phyloP scores from a whole-genome alignment of 2,888 invertebrate species.

The Spisula subtruncata region DNA sequence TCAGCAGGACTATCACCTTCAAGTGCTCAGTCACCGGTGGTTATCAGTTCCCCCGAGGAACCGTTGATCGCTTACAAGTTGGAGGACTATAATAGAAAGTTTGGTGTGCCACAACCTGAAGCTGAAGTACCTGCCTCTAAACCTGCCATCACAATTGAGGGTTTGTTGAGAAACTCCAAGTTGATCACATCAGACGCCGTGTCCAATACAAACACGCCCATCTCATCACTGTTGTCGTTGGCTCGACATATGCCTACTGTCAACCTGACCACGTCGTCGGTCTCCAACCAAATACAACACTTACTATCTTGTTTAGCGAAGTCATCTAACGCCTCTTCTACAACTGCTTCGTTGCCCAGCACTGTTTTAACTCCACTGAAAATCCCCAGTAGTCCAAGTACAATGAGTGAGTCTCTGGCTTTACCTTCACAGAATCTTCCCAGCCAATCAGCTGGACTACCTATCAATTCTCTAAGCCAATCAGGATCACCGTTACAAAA shows the following conservation, averaged over 20 bases:
- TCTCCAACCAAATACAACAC: constrained; percentile 85
- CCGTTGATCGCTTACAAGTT: constrained; percentile 62
- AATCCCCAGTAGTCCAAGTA: constrained; percentile 37
- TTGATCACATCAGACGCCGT: neutral
- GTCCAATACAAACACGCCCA: constrained; percentile 40
- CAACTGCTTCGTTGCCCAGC: constrained; percentile 16
- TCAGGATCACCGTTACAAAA: constrained; percentile 70
- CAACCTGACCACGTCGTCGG: constrained; percentile 76
- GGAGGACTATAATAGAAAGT: constrained; percentile 61
- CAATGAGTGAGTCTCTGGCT: constrained; percentile 29
- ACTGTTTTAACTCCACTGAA: constrained; percentile 40
- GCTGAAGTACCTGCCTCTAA: neutral
- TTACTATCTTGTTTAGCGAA: constrained; percentile 76
- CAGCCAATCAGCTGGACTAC: constrained; percentile 35
- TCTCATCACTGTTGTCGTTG: constrained; percentile 48
- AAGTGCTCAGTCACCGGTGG: constrained; percentile 42
- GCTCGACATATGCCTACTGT: constrained; percentile 72
- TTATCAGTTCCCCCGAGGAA: constrained; percentile 42
- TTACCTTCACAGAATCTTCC: constrained; percentile 22
- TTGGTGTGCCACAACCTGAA: constrained; percentile 1
- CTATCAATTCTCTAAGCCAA: constrained; percentile 53
- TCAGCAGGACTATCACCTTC: neutral
- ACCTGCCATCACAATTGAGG: constrained; percentile 58
- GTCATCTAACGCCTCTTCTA: constrained; percentile 30
- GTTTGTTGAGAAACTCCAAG: constrained; percentile 46